A percentile compares a stretch with the other conserved stretches of the same genome.
These are phyloP conservation scores for Clanis bilineata DNA, from an alignment of 2,888 invertebrate genomes.

Conservation along the genomic window DNA sequence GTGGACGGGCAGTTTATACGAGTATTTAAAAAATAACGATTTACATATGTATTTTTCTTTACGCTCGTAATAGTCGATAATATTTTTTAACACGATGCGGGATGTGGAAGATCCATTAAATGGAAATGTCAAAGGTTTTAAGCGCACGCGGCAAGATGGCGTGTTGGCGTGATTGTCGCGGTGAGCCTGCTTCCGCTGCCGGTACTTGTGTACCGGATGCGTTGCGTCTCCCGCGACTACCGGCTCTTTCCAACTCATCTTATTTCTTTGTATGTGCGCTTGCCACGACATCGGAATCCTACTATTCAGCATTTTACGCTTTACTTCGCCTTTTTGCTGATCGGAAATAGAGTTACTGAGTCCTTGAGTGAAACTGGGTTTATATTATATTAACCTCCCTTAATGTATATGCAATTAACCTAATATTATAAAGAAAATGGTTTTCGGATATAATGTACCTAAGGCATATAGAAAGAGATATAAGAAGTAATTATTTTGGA, in stretches of 20 bases:
- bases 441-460: too few relatives aligned
- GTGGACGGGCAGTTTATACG: background rate
- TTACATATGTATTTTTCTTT: background rate
- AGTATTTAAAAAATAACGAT: background rate
- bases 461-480: too few relatives aligned
- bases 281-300: slow-evolving; percentile 31
- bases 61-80: background rate
- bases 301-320: background rate
- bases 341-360: slow-evolving; percentile 9
- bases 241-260: slow-evolving; percentile 51
- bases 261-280: slow-evolving; percentile 48
- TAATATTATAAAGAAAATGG: too few relatives aligned
- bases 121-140: slow-evolving; percentile 40
- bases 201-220: slow-evolving; percentile 59
- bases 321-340: slow-evolving; percentile 3
- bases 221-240: slow-evolving; percentile 46
- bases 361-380: background rate
- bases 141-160: slow-evolving; percentile 46
- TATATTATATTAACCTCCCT: background rate
- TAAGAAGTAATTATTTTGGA: too few relatives aligned
- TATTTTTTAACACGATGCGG: background rate
- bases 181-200: slow-evolving; percentile 52
- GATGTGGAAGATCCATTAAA: slow-evolving; percentile 33
- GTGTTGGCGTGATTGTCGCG: slow-evolving; percentile 53
- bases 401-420: too few relatives aligned